phyloP scores from a whole-genome alignment of 2,797 vertebrate genomes.

The Stomatorhinus walkeri region DNA sequence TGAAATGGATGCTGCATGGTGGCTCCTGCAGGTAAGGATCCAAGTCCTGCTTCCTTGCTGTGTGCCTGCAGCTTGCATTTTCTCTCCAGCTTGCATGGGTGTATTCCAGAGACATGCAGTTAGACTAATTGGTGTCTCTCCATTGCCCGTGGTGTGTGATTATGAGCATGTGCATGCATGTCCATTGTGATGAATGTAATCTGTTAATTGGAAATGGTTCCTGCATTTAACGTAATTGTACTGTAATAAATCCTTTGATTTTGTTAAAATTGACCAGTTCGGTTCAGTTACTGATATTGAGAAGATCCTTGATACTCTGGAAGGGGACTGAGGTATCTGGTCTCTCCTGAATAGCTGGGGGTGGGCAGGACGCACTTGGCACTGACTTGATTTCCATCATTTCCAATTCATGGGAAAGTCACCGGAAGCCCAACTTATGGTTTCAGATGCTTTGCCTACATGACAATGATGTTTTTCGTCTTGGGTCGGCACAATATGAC shows the following conservation, averaged over 20 bases:
- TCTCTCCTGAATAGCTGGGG: neutral
- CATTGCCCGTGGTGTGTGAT: neutral
- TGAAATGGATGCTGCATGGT: neutral
- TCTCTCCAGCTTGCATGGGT: neutral
- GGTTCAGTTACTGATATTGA: neutral
- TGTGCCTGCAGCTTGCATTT: neutral
- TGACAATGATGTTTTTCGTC: neutral
- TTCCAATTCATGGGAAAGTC: neutral
- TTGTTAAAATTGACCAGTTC: neutral
- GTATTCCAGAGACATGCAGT: neutral
- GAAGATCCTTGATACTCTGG: neutral
- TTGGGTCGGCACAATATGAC: neutral
- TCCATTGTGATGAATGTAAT: neutral
- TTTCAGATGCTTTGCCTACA: neutral
- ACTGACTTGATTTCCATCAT: neutral
- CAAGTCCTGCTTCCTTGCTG: neutral
- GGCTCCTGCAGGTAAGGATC: neutral
- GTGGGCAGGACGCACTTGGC: neutral
- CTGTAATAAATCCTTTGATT: neutral
- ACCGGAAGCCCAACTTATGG: neutral
- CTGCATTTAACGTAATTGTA: neutral
- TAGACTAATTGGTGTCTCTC: neutral
- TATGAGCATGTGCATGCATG: neutral
- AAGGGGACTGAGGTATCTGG: neutral
- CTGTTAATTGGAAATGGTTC: neutral